These are phyloP conservation scores for Halichoerus grypus DNA, from an alignment of 2,113 vertebrate species.

Conservation along the genomic window DNA sequence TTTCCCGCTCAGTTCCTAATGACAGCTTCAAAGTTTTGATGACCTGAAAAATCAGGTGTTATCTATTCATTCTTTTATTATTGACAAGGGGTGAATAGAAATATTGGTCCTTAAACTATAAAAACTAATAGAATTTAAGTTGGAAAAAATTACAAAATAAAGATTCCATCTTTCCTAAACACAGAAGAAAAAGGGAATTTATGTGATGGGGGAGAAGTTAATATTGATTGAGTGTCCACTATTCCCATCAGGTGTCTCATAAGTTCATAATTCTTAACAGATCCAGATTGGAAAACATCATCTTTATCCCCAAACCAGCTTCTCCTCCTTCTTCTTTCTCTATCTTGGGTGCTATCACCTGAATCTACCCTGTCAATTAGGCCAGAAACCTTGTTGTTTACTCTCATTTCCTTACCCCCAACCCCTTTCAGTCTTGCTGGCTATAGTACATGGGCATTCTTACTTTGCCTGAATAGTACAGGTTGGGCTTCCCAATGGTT, in stretches of 20 bases:
- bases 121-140: constrained; percentile 20
- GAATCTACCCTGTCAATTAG: background rate
- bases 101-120: background rate
- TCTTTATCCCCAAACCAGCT: background rate
- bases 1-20: background rate
- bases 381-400: background rate
- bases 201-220: background rate
- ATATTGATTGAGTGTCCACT: background rate
- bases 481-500: background rate
- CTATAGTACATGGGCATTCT: background rate
- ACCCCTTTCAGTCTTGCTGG: background rate
- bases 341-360: background rate
- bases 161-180: background rate
- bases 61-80: background rate
- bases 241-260: background rate
- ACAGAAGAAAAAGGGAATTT: background rate
- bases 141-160: background rate
- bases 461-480: background rate
- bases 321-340: background rate
- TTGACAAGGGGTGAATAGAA: background rate
- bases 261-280: background rate
- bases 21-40: background rate
- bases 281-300: background rate
- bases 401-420: background rate
- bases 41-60: constrained; percentile 26